A percentile compares a stretch with the other conserved stretches of the same genome.
Evolutionary conservation across 2,113 vertebrate species (phyloP).

Genomic region (Calidris pugnax): DNA sequence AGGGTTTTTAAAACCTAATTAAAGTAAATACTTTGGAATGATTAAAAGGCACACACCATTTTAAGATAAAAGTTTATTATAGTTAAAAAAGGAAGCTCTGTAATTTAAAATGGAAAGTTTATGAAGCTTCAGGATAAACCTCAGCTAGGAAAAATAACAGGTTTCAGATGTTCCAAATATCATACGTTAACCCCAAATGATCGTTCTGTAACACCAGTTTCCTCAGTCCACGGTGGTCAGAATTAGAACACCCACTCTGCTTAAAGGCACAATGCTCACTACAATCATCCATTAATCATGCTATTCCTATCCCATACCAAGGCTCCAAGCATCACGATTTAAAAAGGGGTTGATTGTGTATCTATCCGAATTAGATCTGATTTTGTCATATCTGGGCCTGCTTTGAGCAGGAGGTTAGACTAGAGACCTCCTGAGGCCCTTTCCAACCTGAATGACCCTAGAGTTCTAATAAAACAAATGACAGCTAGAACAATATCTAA

Average conservation of each 20-base stretch:
- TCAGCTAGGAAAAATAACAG: slow-evolving; percentile 76
- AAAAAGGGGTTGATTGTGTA: not conserved
- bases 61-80: slow-evolving; percentile 81
- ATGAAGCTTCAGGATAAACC: slow-evolving; percentile 76
- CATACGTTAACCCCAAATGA: slow-evolving; percentile 70
- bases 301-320: not conserved
- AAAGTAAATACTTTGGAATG: slow-evolving; percentile 72
- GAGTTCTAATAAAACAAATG: not conserved
- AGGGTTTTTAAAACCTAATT: slow-evolving; percentile 68
- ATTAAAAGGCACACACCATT: slow-evolving; percentile 79
- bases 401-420: not conserved
- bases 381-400: not conserved
- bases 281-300: not conserved
- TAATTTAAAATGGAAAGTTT: slow-evolving; percentile 83
- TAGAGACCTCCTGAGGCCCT: not conserved
- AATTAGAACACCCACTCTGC: slow-evolving; percentile 56
- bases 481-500: not conserved
- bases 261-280: slow-evolving; percentile 28
- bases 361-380: not conserved
- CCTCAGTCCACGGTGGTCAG: slow-evolving; percentile 14
- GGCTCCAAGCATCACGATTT: not conserved
- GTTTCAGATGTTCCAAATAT: slow-evolving; percentile 78
- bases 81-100: slow-evolving; percentile 76
- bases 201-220: slow-evolving; percentile 59
- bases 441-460: not conserved